Percentiles rank a stretch among this genome's conserved stretches.
These are phyloP conservation scores for Rhysida immarginata DNA, from an alignment of 1,140 invertebrate genomes.

Conservation along the genomic window DNA sequence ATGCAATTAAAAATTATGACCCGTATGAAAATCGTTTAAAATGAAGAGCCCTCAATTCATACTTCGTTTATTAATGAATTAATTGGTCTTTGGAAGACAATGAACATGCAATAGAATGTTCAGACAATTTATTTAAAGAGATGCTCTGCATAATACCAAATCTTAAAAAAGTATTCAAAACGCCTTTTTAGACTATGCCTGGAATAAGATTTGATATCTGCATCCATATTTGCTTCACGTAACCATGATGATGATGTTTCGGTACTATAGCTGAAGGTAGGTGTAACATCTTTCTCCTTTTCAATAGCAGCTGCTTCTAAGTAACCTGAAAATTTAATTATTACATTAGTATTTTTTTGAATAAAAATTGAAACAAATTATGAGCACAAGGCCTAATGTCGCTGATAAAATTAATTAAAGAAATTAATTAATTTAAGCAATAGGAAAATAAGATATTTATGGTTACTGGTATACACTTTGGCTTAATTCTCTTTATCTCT, in stretches of 20 bases:
- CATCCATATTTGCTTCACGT: constrained; percentile 77
- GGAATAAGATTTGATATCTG: constrained; percentile 75
- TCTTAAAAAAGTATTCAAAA: constrained; percentile 88
- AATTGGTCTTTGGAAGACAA: too few species aligned
- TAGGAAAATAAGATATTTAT: too few species aligned
- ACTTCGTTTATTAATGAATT: too few species aligned
- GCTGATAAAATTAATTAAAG: too few species aligned
- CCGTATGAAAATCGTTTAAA: too few species aligned
- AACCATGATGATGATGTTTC: constrained; percentile 88
- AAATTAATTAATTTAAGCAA: too few species aligned
- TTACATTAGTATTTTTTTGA: too few species aligned
- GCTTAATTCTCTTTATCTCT: too few species aligned
- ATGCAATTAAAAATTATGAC: too few species aligned
- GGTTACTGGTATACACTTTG: too few species aligned
- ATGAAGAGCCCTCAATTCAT: background rate
- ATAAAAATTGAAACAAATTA: too few species aligned
- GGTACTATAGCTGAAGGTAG: constrained; percentile 51
- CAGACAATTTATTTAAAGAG: constrained; percentile 47
- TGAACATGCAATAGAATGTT: background rate
- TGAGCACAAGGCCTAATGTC: too few species aligned
- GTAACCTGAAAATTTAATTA: constrained; percentile 16
- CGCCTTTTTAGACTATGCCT: constrained; percentile 57
- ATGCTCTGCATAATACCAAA: constrained; percentile 71
- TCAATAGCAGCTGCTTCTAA: constrained; percentile 30
- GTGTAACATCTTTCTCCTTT: constrained; percentile 36